Conservation (phyloP, 2,888 invertebrate species). For the Boloria euphrosyne region DNA sequence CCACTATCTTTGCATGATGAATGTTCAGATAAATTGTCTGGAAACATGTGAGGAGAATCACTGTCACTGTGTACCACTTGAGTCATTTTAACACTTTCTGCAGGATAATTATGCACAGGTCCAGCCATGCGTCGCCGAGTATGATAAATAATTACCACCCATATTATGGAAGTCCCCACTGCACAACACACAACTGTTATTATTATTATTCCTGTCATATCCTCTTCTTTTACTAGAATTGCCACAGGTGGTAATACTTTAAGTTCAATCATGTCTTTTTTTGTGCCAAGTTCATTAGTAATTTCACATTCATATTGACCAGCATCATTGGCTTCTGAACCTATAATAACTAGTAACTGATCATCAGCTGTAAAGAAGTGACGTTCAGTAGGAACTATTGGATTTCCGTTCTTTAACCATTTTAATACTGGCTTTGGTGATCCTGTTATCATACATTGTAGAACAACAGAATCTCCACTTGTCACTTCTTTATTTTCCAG, state of each 20-base stretch:
- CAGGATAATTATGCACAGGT: slow-evolving; percentile 71
- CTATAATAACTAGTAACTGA: slow-evolving; percentile 93
- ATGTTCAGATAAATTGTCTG: slow-evolving; percentile 88
- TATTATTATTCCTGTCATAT: slow-evolving; percentile 93
- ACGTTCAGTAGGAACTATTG: slow-evolving; percentile 87
- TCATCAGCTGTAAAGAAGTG: slow-evolving; percentile 94
- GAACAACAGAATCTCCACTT: slow-evolving; percentile 91
- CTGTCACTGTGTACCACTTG: slow-evolving; percentile 78
- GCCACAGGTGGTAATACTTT: slow-evolving; percentile 85
- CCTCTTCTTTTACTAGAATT: slow-evolving; percentile 85
- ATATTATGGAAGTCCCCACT: slow-evolving; percentile 94
- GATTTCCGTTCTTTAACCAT: slow-evolving; percentile 93
- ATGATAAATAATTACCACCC: slow-evolving; percentile 95
- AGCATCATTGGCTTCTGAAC: slow-evolving; percentile 88
- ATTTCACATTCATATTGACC: slow-evolving; percentile 95
- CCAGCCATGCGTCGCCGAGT: slow-evolving; percentile 86
- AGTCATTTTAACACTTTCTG: slow-evolving; percentile 77
- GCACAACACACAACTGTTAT: slow-evolving; percentile 95
- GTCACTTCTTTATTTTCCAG: slow-evolving; percentile 93
- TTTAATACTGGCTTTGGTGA: slow-evolving; percentile 90
- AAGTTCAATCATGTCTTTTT: slow-evolving; percentile 87
- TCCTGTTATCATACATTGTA: slow-evolving; percentile 94
- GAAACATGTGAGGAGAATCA: slow-evolving; percentile 76
- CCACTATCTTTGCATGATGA: slow-evolving; percentile 91
- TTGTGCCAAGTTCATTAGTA: slow-evolving; percentile 91